Conservation (phyloP, 2,113 vertebrate genomes). For the Heterocephalus glaber region DNA sequence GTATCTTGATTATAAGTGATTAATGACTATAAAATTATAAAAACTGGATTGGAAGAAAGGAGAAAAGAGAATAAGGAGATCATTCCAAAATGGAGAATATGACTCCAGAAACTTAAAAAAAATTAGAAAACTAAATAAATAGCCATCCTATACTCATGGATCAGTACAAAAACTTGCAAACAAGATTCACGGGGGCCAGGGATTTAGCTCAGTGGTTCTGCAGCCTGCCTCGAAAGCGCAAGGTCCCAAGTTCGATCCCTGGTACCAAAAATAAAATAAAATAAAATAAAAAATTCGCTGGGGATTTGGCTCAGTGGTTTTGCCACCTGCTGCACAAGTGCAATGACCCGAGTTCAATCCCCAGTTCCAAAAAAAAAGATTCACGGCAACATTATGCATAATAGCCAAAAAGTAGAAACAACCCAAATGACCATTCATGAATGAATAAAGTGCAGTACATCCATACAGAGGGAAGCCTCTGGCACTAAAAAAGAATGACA, state of each 20-base stretch:
- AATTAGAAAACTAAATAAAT: constrained; percentile 11
- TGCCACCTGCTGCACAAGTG: too few relatives aligned
- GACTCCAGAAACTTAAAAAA: background rate
- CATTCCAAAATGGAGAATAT: background rate
- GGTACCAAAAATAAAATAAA: too few relatives aligned
- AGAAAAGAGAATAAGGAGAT: background rate
- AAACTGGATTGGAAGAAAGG: background rate
- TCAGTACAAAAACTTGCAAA: background rate
- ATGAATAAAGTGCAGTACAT: background rate
- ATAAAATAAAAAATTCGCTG: too few relatives aligned
- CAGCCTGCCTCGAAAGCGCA: too few relatives aligned
- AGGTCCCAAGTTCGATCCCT: too few relatives aligned
- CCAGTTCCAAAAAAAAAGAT: too few relatives aligned
- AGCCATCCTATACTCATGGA: background rate
- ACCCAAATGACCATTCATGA: background rate
- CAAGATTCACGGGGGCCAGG: background rate
- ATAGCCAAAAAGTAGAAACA: background rate
- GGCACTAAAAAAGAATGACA: constrained; percentile 26
- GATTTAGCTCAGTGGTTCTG: too few relatives aligned
- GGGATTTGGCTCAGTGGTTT: too few relatives aligned
- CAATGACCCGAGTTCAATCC: too few relatives aligned
- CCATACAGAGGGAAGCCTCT: background rate
- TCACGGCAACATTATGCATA: background rate
- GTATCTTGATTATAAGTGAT: background rate
- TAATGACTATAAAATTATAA: background rate